Conservation (phyloP, 1,140 invertebrate genomes). For the Trichogramma pretiosum region DNA sequence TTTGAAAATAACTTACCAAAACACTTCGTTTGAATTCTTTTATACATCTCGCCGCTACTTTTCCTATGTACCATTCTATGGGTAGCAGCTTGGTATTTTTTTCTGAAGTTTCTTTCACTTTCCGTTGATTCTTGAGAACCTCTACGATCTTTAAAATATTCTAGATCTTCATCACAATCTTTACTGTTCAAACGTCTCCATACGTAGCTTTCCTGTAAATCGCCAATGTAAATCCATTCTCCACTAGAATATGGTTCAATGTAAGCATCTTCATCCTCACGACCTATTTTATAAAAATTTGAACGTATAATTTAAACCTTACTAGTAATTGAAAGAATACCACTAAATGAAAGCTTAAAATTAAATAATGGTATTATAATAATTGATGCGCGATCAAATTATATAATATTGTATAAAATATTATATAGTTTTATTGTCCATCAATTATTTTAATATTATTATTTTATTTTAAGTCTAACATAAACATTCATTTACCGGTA, state of each 20-base stretch:
- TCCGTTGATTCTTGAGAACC: constrained; percentile 65
- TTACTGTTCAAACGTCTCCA: constrained; percentile 55
- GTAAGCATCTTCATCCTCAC: constrained; percentile 60
- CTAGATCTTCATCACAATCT: constrained; percentile 37
- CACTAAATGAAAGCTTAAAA: too few relatives aligned
- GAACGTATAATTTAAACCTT: too few relatives aligned
- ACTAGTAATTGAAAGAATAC: too few relatives aligned
- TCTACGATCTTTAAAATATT: constrained; percentile 43
- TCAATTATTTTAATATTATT: too few relatives aligned
- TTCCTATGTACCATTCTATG: constrained; percentile 84
- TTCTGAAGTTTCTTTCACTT: constrained; percentile 77
- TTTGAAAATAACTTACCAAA: constrained; percentile 60
- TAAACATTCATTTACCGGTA: too few relatives aligned
- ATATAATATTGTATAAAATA: too few relatives aligned
- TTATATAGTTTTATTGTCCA: too few relatives aligned
- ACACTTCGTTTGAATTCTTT: constrained; percentile 69
- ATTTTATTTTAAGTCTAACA: too few relatives aligned
- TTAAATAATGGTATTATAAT: too few relatives aligned
- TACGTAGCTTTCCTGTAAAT: constrained; percentile 59
- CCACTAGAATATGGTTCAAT: constrained; percentile 60
- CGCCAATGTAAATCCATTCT: constrained; percentile 68
- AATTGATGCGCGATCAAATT: too few relatives aligned
- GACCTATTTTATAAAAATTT: too few relatives aligned
- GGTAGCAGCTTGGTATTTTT: constrained; percentile 77
- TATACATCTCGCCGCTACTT: constrained; percentile 85